Evolutionary conservation across 2,888 invertebrate species (phyloP), one percentile per base, ranked within the genome.

Genomic region (Ceramica pisi): DNA sequence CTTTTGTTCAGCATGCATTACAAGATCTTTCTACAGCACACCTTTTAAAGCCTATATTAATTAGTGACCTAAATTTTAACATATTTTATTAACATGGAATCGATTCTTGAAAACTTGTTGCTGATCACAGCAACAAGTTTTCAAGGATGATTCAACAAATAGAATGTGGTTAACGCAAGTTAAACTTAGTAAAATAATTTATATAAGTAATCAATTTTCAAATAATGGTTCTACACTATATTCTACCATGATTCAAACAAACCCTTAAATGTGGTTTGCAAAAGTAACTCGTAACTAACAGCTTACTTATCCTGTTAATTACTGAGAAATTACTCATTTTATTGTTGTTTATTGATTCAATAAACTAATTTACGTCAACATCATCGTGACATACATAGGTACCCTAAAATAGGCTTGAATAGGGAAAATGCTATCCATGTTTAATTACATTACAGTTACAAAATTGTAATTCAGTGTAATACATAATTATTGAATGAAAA

Each of bases 241-340:
- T 16, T n/a, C 31, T 3, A 31, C 31, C 31, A 31, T 31, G 31
- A 23, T 23, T 46, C 10, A 64, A 31, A 31, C 31, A 5, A 3
- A 31, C 3, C 10, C 23, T 21, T 14, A 21, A 8, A 21, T 8
- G 8, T 48, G 31, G 16, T 31, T 44, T 19, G 5, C 16, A n/a
- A 26, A 41, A 48, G 31, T 35, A 19, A 31, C 16, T n/a, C 12
- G 16, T 5, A 59, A 59, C 26, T n/a, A 59, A 53, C n/a, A 59
- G 16, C 23, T 10, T 19, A 55, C 16, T 31, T 69, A 41, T 35
- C 53, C 60, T 60, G 21, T 38, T 23, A 21, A 41, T 38, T 51
- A 48, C 31, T 60, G 7, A 59, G 19, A 68, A 60, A 53, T 41
- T 9, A 31, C n/a, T n/a, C n/a, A 50, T 35, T 38, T 46, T 4